Conservation (phyloP, 2,797 vertebrate species). For the Trichosurus vulpecula region DNA sequence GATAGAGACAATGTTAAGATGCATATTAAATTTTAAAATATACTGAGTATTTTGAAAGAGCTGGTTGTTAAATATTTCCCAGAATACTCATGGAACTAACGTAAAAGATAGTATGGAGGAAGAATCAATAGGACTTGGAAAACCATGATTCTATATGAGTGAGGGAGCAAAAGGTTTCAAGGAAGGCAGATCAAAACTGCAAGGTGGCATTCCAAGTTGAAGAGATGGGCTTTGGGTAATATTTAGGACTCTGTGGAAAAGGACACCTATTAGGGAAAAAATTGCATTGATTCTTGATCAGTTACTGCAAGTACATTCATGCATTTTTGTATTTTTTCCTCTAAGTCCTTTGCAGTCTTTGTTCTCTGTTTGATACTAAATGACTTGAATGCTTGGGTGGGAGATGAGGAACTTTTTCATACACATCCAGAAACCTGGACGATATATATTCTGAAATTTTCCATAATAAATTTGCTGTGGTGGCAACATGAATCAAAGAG, state of each 20-base stretch:
- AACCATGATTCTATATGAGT: background rate
- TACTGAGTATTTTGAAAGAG: background rate
- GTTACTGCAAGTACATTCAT: background rate
- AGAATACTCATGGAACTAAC: background rate
- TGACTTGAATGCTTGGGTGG: background rate
- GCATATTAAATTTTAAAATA: background rate
- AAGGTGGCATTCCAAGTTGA: background rate
- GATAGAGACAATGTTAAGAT: background rate
- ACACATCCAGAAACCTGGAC: background rate
- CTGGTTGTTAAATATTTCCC: background rate
- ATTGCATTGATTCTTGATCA: background rate
- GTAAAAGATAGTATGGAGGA: background rate
- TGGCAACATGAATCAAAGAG: background rate
- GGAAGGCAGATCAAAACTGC: background rate
- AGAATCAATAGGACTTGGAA: background rate
- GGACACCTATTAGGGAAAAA: background rate
- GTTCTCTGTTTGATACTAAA: background rate
- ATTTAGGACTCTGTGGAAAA: background rate
- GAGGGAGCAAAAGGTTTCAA: background rate
- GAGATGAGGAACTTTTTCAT: background rate
- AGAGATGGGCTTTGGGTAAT: background rate
- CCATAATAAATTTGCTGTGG: background rate
- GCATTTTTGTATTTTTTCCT: background rate
- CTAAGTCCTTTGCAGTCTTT: background rate
- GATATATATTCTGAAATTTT: background rate